Evolutionary conservation across 2,888 invertebrate genomes (phyloP), one percentile per base, ranked within the genome.

Genomic region (Griposia aprilina): DNA sequence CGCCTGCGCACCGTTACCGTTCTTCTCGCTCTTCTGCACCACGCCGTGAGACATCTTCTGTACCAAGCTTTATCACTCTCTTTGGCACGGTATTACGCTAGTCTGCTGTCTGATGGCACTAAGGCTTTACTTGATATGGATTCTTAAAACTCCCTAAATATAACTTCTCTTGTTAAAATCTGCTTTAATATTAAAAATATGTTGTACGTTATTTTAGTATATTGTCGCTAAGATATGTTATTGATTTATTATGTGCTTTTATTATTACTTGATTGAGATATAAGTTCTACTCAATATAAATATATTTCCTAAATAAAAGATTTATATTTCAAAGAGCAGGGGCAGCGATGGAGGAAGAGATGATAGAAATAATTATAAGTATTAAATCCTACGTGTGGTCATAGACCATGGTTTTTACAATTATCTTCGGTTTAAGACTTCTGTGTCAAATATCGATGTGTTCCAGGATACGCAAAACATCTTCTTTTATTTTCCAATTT

Each of bases 31-130:
- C 90, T 96, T 96, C 88, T 94, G 94, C 20, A 81, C 93, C 50
- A 94, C 96, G 30, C 94, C 96, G 94, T 97, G 95, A 85, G 97
- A 95, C 97, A 97, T 97, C 84, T 90, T 91, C 74, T 69, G 63
- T 87, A 80, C 80, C 70, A 76, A 80, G 57, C 60, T 81, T 48
- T 70, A 76, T 74, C 63, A 67, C 66, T 80, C 57, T 90, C 89
- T 89, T 90, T 92, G 89, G 90, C 91, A 92, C 89, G 73, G 70
- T 84, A 76, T 83, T 78, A 76, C 36, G 55, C 55, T 74, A 41
- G 23, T 23, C 70, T 63, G 15, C 77, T 83, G 50, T 87, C 59
- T 69, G 69, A 82, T 80, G 88, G 84, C 83, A 81, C 87, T 91
- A 92, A 92, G 90, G 91, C 91, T 80, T 76, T 76, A 76, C 69